These are phyloP conservation scores for Hyles vespertilio DNA, from an alignment of 1,140 invertebrate species.

Conservation along the genomic window DNA sequence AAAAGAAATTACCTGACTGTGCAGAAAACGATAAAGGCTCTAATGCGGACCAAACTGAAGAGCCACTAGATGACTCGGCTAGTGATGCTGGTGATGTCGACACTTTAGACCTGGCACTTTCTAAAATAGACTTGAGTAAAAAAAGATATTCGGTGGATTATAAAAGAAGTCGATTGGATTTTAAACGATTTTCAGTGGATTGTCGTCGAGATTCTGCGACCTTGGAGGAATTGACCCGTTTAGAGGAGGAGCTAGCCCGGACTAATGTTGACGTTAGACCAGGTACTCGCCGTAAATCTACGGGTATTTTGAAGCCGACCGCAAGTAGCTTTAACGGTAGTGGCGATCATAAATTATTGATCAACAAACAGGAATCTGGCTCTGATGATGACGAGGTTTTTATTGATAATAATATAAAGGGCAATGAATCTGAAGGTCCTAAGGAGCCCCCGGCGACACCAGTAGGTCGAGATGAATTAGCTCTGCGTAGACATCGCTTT, in stretches of 20 bases:
- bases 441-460: slow-evolving; percentile 83
- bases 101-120: slow-evolving; percentile 43
- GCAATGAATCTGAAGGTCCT: slow-evolving; percentile 60
- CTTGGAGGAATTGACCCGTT: slow-evolving; percentile 54
- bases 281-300: slow-evolving; percentile 59
- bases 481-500: slow-evolving; percentile 83
- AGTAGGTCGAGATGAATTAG: slow-evolving; percentile 85
- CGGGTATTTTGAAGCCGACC: slow-evolving; percentile 70
- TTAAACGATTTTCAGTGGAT: slow-evolving; percentile 64
- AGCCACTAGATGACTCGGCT: slow-evolving; percentile 31
- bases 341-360: slow-evolving; percentile 32
- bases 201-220: slow-evolving; percentile 55
- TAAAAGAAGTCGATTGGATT: slow-evolving; percentile 54
- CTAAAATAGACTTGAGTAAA: slow-evolving; percentile 47
- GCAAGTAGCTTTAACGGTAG: slow-evolving; percentile 52
- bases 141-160: slow-evolving; percentile 64
- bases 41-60: slow-evolving; percentile 21
- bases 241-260: slow-evolving; percentile 58
- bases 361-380: slow-evolving; percentile 36
- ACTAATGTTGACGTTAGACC: slow-evolving; percentile 58
- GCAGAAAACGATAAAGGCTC: slow-evolving; percentile 12
- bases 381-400: slow-evolving; percentile 73
- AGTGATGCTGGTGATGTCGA: slow-evolving; percentile 38
- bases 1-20: slow-evolving; percentile 3
- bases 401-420: slow-evolving; percentile 28